Conservation (phyloP, 2,113 vertebrate species). For the Rousettus leschenaultii region DNA sequence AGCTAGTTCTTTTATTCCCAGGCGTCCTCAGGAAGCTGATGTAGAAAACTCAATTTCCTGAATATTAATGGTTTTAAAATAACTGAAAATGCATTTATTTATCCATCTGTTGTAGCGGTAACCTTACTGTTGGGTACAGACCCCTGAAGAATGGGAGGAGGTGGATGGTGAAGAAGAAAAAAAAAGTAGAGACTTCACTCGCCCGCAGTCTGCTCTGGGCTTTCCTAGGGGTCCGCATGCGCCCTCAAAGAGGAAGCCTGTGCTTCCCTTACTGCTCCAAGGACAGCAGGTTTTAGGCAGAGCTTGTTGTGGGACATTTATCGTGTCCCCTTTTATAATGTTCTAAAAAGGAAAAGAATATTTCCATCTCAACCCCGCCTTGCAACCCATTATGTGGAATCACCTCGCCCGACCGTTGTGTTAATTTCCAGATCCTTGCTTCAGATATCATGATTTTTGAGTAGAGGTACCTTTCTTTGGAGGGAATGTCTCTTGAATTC, state of each 20-base stretch:
- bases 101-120: not conserved
- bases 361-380: not conserved
- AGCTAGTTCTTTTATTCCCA: fast-evolving
- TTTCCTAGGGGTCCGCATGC: not conserved
- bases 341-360: conserved; percentile 54
- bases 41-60: not conserved
- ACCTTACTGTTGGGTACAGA: not conserved
- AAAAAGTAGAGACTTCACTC: not conserved
- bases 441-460: not conserved
- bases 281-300: not conserved
- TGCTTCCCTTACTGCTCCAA: not conserved
- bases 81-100: not conserved
- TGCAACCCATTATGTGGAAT: not conserved
- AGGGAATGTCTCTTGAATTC: not conserved
- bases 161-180: not conserved
- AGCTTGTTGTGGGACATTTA: not conserved
- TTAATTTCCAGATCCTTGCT: not conserved
- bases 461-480: not conserved
- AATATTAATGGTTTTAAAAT: not conserved
- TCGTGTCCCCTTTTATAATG: not conserved
- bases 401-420: not conserved
- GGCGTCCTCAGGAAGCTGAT: not conserved
- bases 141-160: not conserved
- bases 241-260: not conserved
- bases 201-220: not conserved